Evolutionary conservation across 2,797 vertebrate species (phyloP).

Genomic region (Tamandua tetradactyla): DNA sequence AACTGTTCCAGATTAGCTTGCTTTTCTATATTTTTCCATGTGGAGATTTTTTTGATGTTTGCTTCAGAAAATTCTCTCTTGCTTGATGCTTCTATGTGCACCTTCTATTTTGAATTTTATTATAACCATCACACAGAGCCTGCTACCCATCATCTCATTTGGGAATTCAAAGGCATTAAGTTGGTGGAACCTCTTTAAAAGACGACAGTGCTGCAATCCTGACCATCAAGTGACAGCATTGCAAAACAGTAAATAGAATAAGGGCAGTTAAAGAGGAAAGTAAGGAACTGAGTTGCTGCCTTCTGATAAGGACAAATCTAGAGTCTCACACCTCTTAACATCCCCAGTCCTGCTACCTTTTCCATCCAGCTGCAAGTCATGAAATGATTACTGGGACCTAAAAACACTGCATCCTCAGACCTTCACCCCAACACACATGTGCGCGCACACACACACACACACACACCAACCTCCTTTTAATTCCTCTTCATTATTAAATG

Average conservation of each 20-base stretch:
- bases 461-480: background rate
- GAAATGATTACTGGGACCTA: background rate
- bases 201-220: background rate
- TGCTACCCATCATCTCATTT: background rate
- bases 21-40: background rate
- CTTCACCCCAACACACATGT: no score
- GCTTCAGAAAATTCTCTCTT: slow-evolving; percentile 30
- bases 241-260: background rate
- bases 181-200: background rate
- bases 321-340: background rate
- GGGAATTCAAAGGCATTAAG: background rate
- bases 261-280: background rate
- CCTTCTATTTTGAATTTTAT: slow-evolving; percentile 41
- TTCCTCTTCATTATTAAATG: background rate
- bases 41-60: slow-evolving; percentile 11
- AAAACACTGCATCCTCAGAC: background rate
- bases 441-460: background rate
- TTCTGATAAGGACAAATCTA: background rate
- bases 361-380: background rate
- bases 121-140: background rate
- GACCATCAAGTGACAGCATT: background rate
- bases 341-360: background rate
- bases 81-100: slow-evolving; percentile 17
- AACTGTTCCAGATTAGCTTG: background rate
- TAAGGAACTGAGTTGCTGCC: background rate